Evolutionary conservation across 2,888 invertebrate species (phyloP), one percentile per base, ranked within the genome.

Genomic region (Folsomia candida): DNA sequence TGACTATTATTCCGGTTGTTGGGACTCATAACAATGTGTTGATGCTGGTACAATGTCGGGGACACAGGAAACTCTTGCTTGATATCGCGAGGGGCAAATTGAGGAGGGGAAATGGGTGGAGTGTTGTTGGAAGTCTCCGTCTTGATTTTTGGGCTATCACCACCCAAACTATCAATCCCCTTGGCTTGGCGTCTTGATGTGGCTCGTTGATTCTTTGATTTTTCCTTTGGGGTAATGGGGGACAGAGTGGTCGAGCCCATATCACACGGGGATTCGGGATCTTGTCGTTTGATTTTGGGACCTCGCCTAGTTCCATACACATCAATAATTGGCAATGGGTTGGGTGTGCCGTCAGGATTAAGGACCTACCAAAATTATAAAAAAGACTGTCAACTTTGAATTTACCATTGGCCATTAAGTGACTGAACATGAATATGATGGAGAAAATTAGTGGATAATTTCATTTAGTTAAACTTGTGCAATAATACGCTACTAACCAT

Each of bases 251-350:
- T 54, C n/a, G 54, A 54, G 20, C 54, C 54, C 54, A 54, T 60
- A 25, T 60, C 27, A 68, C 57, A 28, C 26, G 69, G 22, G 25
- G 51, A n/a, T 47, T 37, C 27, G 4, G 72, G 72, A 70, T 78
- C 77, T 20, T 27, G 29, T 71, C 80, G 67, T 71, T 73, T 81
- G 73, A 76, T 81, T 70, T 71, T 82, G 81, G 77, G 83, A 82
- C 95, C 95, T 1, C 95, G 87, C 2, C 94, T 86, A 0, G 93
- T 93, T 29, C 95, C 94, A 81, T 94, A 94, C 0, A 95, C 91
- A 82, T 95, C 95, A 68, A 96, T 93, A 20, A 94, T 91, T 0
- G 92, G 90, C 51, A 91, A 83, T 0, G 93, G 93, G 83, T 94
- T 94, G 0, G 93, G 93, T 0, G 92, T 89, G 1, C 95, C 95